Base-by-base conservation (phyloP, 1,140 invertebrate species). In the Drosophila saltans region DNA sequence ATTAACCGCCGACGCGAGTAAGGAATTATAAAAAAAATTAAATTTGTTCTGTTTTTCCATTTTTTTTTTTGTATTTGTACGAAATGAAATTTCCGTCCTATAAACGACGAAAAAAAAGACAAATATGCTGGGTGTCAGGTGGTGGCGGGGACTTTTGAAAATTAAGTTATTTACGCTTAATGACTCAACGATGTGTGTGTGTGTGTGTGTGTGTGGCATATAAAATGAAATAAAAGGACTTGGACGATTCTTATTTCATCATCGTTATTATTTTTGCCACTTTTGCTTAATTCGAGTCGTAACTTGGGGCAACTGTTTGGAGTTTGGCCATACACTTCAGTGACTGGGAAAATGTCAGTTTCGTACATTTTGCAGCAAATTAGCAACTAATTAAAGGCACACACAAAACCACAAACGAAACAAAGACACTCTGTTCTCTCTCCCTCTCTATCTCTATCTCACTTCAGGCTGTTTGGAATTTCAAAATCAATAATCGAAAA, bases 301-400 rank as follows among this genome's bases (percentile, higher is more conserved):
- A 26, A 26, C 45, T 24, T 24, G 8, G 8, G 45, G 45, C 45
- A 52, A 26, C 45, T 26, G 33, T 3, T 21, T 24, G n/a, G 45
- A 9, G 24, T 52, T 52, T 10, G 45, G 21, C 58, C 16, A 16
- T 16, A 60, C 58, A 69, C 33, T 66, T 56, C 28, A 66, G 26
- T 43, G 24, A 45, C 30, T 28, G 16, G 7, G 24, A 45, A 45
- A 62, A 52, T 58, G 66, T 16, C 57, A 28, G 45, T 52, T 24
- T 11, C 16, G 45, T 10, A 24, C 21, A 24, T 26, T 52, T 52
- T 59, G 66, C 70, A 86, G 70, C 78, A 75, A 82, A 85, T 85
- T 88, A 85, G 79, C 64, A 81, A 85, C 82, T 82, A 85, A 85
- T 85, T 86, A 85, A 86, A 85, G 72, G 75, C 82, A 88, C 83